Base-by-base conservation (phyloP, 2,113 vertebrate species). In the Rallus limicola region DNA sequence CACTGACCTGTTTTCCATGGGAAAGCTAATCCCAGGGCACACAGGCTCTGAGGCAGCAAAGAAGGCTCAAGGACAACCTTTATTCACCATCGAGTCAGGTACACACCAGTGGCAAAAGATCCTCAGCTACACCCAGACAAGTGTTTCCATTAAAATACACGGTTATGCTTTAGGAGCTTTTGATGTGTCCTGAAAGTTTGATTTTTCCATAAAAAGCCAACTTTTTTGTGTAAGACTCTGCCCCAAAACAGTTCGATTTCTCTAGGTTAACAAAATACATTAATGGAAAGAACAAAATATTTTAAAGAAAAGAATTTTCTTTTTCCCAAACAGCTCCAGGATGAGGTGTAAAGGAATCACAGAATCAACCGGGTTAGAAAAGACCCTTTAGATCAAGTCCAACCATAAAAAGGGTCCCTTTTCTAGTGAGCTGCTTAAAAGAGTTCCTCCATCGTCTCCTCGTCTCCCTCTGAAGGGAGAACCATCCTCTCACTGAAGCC, bases 1-100 rank as follows among this genome's bases (percentile, higher is more conserved):
- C 25, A 12, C 38, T 2, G 31, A 48, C 23, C 50, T 25, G 24
- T 6, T 60, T 33, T 15, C 44, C 74, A 36, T 3, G 34, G 16
- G 38, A 8, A 63, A 52, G 7, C 28, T 16, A 52, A 38, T 2
- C 25, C 46, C 53, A 63, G 21, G 55, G 5, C 6, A 40, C 0
- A 23, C 0, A 9, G 55, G 10, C 86, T 42, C 42, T 1, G 14
- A 46, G 25, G 48, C 48, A 52, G 25, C 0, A 18, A 33, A 31
- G 44, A 33, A 50, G 20, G 16, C 62, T n/a, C 2, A 4, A 40
- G 64, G 33, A 40, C 2, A 2, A 14, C 5, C 36, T 50, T 16
- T 6, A 5, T 3, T 38, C 21, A 28, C 12, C 82, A 16, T 1
- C 5, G 40, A 52, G 63, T 3, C 42, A 83, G 33, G 19, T 21